These are phyloP conservation scores for Caenorhabditis drosophilae DNA, from an alignment of 2,888 invertebrate species.

Conservation along the genomic window DNA sequence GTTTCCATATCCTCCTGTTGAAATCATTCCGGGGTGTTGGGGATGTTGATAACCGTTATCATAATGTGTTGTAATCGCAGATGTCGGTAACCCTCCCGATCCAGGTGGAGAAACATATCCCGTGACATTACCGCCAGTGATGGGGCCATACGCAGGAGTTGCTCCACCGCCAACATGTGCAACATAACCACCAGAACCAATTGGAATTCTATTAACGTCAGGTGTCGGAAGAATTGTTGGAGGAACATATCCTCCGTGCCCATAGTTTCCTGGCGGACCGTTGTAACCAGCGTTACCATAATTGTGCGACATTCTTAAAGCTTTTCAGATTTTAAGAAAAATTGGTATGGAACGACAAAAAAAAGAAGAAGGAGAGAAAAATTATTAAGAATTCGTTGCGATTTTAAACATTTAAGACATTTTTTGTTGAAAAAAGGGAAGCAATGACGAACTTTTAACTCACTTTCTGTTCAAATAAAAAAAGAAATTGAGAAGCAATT, in stretches of 20 bases:
- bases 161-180: background rate
- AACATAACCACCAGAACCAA: background rate
- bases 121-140: background rate
- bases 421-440: background rate
- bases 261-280: background rate
- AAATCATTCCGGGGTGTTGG: background rate
- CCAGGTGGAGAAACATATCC: background rate
- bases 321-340: background rate
- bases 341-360: background rate
- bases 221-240: background rate
- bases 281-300: slow-evolving; percentile 2
- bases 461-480: too few species aligned
- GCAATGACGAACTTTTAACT: too few species aligned
- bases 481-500: too few species aligned
- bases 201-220: background rate
- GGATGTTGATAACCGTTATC: background rate
- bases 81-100: background rate
- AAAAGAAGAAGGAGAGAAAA: too few species aligned
- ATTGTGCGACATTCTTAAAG: background rate
- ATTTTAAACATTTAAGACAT: too few species aligned
- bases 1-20: slow-evolving; percentile 1
- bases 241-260: background rate
- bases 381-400: too few species aligned
- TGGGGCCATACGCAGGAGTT: background rate
- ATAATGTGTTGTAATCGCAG: too few species aligned